Evolutionary conservation across 1,140 invertebrate genomes (phyloP).

Genomic region (Drosophila takahashii): DNA sequence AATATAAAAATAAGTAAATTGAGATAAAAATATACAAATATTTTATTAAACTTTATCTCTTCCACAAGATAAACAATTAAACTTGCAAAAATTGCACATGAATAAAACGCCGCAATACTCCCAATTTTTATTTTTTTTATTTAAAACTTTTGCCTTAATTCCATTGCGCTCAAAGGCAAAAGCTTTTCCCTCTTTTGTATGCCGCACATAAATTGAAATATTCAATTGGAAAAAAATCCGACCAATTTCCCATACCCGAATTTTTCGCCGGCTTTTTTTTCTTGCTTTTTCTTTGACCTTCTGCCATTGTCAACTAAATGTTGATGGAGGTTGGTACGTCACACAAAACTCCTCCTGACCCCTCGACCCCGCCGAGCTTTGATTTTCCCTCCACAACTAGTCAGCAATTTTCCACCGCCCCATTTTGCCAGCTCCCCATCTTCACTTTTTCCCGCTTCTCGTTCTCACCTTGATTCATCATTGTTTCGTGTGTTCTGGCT

Average conservation of each 20-base stretch:
- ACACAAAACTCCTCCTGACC: neutral
- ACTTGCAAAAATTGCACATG: neutral
- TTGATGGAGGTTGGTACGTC: conserved; percentile 32
- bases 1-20: no score
- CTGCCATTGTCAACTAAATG: conserved; percentile 46
- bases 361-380: conserved; percentile 8
- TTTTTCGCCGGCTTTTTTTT: neutral
- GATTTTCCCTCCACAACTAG: conserved; percentile 24
- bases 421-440: conserved; percentile 1
- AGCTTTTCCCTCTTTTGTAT: neutral
- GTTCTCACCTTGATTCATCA: conserved; percentile 51
- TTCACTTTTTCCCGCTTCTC: conserved; percentile 25
- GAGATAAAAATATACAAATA: neutral
- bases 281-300: conserved; percentile 35
- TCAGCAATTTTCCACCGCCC: conserved; percentile 25
- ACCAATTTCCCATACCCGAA: conserved; percentile 9
- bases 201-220: conserved; percentile 24
- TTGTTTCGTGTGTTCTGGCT: conserved; percentile 53
- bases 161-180: neutral
- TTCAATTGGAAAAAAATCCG: conserved; percentile 16
- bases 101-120: neutral
- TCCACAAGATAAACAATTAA: neutral
- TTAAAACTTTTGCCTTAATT: neutral
- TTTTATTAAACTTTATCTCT: neutral
- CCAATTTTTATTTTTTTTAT: conserved; percentile 1